These are phyloP conservation scores for Xestia rhomboidea DNA, from an alignment of 2,888 invertebrate species.

Conservation along the genomic window DNA sequence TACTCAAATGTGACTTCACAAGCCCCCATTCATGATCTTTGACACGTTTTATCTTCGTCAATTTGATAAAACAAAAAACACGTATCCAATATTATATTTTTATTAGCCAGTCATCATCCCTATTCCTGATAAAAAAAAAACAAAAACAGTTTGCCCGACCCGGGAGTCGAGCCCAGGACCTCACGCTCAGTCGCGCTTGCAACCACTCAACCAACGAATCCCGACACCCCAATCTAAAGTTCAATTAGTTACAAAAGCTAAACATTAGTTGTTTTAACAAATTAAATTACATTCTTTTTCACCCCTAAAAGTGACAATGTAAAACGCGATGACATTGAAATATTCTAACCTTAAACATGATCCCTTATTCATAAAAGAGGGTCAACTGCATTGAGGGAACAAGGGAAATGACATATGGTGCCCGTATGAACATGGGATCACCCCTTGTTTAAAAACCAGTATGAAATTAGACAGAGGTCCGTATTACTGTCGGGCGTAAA, in stretches of 20 bases:
- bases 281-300: not conserved
- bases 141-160: too few species aligned
- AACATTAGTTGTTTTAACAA: not conserved
- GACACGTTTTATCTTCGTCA: too few species aligned
- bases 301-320: not conserved
- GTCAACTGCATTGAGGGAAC: conserved; percentile 22
- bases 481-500: not conserved
- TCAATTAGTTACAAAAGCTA: not conserved
- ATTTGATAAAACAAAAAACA: too few species aligned
- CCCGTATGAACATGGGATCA: not conserved
- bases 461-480: not conserved
- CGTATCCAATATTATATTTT: too few species aligned
- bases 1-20: too few species aligned
- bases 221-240: not conserved
- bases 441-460: conserved; percentile 12
- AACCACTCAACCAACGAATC: too few species aligned
- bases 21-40: too few species aligned
- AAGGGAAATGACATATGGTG: conserved; percentile 45
- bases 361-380: conserved; percentile 30
- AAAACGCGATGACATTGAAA: conserved; percentile 13
- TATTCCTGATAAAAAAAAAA: not conserved
- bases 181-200: not conserved
- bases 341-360: conserved; percentile 17
- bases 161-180: too few species aligned
- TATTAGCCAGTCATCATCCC: too few species aligned